Percentiles rank a stretch among this genome's conserved stretches.
phyloP scores from a whole-genome alignment of 2,888 invertebrate genomes.

The Syrista parreyssii region DNA sequence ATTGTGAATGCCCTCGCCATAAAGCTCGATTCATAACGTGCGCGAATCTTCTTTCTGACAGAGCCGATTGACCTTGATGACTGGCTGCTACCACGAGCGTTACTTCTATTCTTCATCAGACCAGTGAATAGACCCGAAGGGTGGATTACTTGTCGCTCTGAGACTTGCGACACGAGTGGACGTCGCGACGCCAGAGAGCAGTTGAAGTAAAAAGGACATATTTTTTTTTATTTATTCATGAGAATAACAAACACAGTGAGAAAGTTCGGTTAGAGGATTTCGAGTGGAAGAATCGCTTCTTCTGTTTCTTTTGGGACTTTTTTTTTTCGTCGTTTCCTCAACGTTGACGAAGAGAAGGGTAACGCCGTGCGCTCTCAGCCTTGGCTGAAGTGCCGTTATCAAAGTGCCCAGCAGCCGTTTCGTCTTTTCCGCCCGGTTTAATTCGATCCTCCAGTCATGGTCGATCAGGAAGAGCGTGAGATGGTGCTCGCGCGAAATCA shows the following conservation, averaged over 20 bases:
- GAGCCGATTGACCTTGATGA: slow-evolving; percentile 1
- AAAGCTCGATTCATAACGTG: background rate
- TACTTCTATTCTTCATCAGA: background rate
- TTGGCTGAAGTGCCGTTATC: background rate
- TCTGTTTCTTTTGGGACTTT: no score
- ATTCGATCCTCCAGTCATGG: slow-evolving; percentile 22
- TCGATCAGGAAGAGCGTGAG: slow-evolving; percentile 37
- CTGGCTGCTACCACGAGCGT: background rate
- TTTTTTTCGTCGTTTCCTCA: background rate
- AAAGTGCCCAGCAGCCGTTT: background rate
- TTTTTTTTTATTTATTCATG: background rate
- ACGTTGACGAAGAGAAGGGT: background rate
- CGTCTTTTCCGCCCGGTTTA: background rate
- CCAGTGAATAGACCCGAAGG: background rate
- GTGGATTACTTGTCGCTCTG: background rate
- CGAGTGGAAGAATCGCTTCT: background rate
- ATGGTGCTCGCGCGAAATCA: slow-evolving; percentile 43
- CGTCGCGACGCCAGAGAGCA: background rate
- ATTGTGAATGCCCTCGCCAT: background rate
- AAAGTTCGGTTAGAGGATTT: background rate
- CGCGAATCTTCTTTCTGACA: slow-evolving; percentile 1
- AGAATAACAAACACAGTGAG: background rate
- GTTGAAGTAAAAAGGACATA: background rate
- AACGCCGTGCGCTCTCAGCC: background rate
- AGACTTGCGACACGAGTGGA: background rate